Percentiles rank a stretch among this genome's conserved stretches.
Evolutionary conservation across 2,888 invertebrate genomes (phyloP).

Genomic region (Chloroclysta siterata): DNA sequence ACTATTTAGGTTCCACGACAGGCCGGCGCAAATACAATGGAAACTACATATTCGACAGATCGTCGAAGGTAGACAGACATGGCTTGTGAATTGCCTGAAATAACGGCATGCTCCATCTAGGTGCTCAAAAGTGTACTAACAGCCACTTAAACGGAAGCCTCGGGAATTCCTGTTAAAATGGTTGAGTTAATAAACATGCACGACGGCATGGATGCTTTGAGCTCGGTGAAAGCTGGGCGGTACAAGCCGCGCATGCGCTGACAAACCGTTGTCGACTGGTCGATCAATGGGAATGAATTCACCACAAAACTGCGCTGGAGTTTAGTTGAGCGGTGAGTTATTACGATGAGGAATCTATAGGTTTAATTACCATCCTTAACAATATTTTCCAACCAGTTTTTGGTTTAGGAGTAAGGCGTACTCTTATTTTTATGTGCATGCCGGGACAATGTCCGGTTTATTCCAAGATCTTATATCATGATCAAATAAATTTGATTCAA

Average conservation of each 20-base stretch:
- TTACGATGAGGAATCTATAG: conserved; percentile 3
- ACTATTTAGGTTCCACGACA: too few relatives aligned
- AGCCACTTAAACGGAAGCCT: conserved; percentile 66
- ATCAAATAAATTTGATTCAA: too few relatives aligned
- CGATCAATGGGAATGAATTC: conserved; percentile 28
- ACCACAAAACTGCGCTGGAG: conserved; percentile 6
- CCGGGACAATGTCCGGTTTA: too few relatives aligned
- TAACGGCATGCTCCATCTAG: conserved; percentile 19
- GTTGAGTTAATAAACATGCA: conserved; percentile 80
- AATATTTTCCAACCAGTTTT: background rate
- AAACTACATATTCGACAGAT: background rate
- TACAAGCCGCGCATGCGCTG: conserved; percentile 53
- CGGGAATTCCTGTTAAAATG: conserved; percentile 76
- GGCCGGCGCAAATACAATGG: background rate
- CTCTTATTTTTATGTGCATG: too few relatives aligned
- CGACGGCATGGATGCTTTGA: conserved; percentile 73
- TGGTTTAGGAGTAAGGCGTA: background rate
- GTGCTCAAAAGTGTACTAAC: conserved; percentile 50
- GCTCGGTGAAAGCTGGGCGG: conserved; percentile 73
- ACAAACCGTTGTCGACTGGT: conserved; percentile 42
- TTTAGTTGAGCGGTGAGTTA: conserved; percentile 4
- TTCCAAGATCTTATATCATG: too few relatives aligned
- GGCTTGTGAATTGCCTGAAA: conserved; percentile 6
- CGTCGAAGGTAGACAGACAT: background rate
- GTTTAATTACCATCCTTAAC: background rate